phyloP scores from a whole-genome alignment of 2,113 vertebrate species.

The Chloebia gouldiae region DNA sequence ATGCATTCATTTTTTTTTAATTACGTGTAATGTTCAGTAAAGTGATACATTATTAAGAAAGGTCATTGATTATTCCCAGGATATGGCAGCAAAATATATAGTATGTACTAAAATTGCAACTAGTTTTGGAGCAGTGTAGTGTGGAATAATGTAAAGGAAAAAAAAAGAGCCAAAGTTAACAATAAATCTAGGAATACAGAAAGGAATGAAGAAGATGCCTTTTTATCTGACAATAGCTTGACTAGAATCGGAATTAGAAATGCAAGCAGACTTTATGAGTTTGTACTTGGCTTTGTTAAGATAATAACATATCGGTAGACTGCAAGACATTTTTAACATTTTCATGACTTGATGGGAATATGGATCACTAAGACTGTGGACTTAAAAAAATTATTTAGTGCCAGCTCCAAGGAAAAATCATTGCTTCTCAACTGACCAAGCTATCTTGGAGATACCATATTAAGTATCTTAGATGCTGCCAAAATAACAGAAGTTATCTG shows the following conservation, averaged over 20 bases:
- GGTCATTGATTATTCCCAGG: constrained; percentile 67
- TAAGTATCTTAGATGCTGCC: background rate
- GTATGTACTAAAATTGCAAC: constrained; percentile 55
- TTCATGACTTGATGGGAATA: background rate
- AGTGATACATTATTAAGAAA: constrained; percentile 72
- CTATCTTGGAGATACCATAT: background rate
- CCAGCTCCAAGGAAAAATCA: background rate
- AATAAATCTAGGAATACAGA: constrained; percentile 14
- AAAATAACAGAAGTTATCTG: background rate
- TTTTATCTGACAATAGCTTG: background rate
- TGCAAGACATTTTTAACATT: background rate
- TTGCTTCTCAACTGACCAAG: background rate
- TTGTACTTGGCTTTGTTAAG: background rate
- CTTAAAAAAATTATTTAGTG: background rate
- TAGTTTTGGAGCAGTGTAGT: constrained; percentile 29
- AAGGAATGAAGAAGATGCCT: background rate
- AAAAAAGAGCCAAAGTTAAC: background rate
- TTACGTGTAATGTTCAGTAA: constrained; percentile 60
- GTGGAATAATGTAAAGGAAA: constrained; percentile 32
- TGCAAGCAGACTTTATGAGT: background rate
- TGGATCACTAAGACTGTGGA: background rate
- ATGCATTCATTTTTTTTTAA: constrained; percentile 68
- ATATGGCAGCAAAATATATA: constrained; percentile 64
- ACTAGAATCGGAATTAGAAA: background rate
- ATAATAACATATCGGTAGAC: background rate